Percentiles rank a stretch among this genome's conserved stretches.
Evolutionary conservation across 2,113 vertebrate species (phyloP).

Genomic region (Carettochelys insculpta): DNA sequence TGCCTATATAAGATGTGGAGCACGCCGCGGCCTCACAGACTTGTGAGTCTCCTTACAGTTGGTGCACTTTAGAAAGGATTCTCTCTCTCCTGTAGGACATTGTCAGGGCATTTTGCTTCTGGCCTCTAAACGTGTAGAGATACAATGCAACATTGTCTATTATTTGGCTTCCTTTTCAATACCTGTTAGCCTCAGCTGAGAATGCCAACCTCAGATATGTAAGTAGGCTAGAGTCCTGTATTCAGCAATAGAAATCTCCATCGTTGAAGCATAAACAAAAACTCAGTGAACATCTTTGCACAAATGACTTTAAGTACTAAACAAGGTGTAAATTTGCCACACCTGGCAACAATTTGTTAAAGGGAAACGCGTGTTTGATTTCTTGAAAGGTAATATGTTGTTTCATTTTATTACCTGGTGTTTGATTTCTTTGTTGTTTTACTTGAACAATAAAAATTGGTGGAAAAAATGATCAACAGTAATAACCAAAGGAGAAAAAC

Average conservation of each 20-base stretch:
- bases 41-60: conserved; percentile 25
- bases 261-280: conserved; percentile 47
- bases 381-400: conserved; percentile 17
- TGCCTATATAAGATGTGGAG: not conserved
- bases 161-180: conserved; percentile 20
- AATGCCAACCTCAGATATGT: conserved; percentile 74
- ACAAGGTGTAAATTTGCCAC: conserved; percentile 22
- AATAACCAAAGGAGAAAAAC: conserved; percentile 65
- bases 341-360: conserved; percentile 13
- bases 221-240: conserved; percentile 68
- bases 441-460: conserved; percentile 55
- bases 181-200: conserved; percentile 45
- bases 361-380: conserved; percentile 12
- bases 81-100: not conserved
- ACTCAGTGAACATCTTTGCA: conserved; percentile 48
- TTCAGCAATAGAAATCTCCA: conserved; percentile 64
- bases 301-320: conserved; percentile 31
- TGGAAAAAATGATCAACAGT: conserved; percentile 1
- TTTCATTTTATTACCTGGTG: conserved; percentile 40
- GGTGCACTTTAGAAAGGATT: conserved; percentile 58
- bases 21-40: not conserved
- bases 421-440: conserved; percentile 53
- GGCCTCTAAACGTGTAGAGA: not conserved
- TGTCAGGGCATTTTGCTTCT: not conserved
- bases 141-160: not conserved